Evolutionary conservation across 2,113 vertebrate genomes (phyloP).

Genomic region (Siniperca knerii): DNA sequence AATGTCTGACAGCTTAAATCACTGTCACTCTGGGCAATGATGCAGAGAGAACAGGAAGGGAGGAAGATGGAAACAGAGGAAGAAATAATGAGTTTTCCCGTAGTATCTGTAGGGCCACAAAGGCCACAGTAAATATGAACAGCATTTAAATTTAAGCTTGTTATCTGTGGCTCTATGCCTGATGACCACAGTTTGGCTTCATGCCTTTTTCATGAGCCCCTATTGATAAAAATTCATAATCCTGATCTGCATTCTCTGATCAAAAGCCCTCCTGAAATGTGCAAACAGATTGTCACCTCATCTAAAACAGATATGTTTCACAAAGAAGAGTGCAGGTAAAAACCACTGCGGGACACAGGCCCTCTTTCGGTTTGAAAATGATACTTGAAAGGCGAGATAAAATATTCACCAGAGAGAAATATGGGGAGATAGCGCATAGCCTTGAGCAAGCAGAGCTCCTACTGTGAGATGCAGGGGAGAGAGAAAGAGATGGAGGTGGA

Average conservation of each 20-base stretch:
- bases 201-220: conserved; percentile 57
- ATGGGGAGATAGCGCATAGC: conserved; percentile 55
- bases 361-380: conserved; percentile 61
- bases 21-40: conserved; percentile 54
- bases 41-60: conserved; percentile 26
- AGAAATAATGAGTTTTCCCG: conserved; percentile 43
- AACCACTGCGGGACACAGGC: conserved; percentile 42
- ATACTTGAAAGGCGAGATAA: conserved; percentile 75
- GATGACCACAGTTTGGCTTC: conserved; percentile 58
- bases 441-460: conserved; percentile 66
- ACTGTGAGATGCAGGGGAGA: conserved; percentile 47
- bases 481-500: conserved; percentile 33
- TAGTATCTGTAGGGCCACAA: conserved; percentile 18
- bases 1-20: conserved; percentile 71
- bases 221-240: conserved; percentile 59
- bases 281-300: conserved; percentile 56
- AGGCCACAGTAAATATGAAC: conserved; percentile 39
- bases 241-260: conserved; percentile 57
- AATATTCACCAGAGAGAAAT: conserved; percentile 75
- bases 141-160: conserved; percentile 36
- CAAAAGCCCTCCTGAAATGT: conserved; percentile 45
- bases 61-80: conserved; percentile 10
- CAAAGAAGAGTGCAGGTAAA: conserved; percentile 23
- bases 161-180: conserved; percentile 46
- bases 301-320: conserved; percentile 59